A percentile compares a stretch with the other conserved stretches of the same genome.
These are phyloP conservation scores for Penaeus vannamei DNA, from an alignment of 1,140 invertebrate genomes.

Conservation along the genomic window DNA sequence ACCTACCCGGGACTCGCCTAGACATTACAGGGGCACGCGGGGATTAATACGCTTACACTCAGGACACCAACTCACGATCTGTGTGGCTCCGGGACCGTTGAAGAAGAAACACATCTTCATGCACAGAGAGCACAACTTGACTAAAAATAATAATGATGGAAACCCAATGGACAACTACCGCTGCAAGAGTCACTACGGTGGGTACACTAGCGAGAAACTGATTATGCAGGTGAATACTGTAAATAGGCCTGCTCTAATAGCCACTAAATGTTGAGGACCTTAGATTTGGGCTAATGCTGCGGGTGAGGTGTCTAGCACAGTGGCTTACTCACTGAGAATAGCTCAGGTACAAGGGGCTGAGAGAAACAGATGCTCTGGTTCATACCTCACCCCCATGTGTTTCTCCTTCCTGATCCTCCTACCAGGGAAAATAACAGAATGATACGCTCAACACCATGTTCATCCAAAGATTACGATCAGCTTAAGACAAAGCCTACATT, in stretches of 20 bases:
- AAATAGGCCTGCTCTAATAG: conserved; percentile 68
- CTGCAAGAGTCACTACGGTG: conserved; percentile 66
- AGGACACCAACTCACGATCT: conserved; percentile 68
- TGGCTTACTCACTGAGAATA: conserved; percentile 67
- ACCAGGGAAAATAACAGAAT: conserved; percentile 68
- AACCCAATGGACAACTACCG: conserved; percentile 68
- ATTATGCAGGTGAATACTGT: conserved; percentile 68
- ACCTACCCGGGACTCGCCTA: conserved; percentile 65
- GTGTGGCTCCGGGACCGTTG: conserved; percentile 68
- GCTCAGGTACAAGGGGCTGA: conserved; percentile 67
- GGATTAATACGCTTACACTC: conserved; percentile 66
- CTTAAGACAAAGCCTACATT: conserved; percentile 58
- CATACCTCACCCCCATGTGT: conserved; percentile 69
- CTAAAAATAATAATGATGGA: conserved; percentile 67
- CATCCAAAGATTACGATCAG: conserved; percentile 65
- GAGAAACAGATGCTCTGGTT: conserved; percentile 66
- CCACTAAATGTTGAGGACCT: conserved; percentile 66
- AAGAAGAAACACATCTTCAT: conserved; percentile 69
- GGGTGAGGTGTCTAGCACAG: conserved; percentile 66
- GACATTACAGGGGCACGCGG: conserved; percentile 66
- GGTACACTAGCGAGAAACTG: conserved; percentile 67
- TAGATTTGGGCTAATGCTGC: conserved; percentile 67
- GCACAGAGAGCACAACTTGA: conserved; percentile 68
- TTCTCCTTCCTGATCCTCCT: conserved; percentile 68
- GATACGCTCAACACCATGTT: conserved; percentile 67